Base-by-base conservation (phyloP, 2,888 invertebrate species). In the Cheilosia variabilis region DNA sequence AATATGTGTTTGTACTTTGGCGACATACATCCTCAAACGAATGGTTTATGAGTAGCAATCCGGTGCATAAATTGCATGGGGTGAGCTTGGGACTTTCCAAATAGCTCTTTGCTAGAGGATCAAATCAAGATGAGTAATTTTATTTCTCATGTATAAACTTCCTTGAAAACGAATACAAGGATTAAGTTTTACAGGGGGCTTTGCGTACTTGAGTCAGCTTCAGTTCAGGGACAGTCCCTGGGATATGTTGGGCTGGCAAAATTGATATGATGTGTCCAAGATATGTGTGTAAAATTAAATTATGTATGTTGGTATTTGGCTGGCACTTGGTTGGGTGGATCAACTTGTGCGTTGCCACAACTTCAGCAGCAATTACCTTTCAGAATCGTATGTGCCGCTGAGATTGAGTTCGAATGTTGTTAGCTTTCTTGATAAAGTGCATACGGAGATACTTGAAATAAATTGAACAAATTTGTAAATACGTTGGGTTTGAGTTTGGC, bases 31-130 rank as follows among this genome's bases (percentile, higher is more conserved):
- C 50, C 71, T 71, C 45, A 68, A 31, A 62, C 55, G 31, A 60
- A 83, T 73, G 82, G 72, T 83, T 66, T 83, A 83, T 83, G 78
- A 72, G 78, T 62, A 53, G 47, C 77, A 72, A 72, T 83, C 66
- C 71, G 55, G 55, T 79, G 73, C 79, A 83, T 79, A 79, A 63
- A 79, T 73, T 79, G 68, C 68, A 68, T 63, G 68, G 31, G 55
- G 73, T 73, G 63, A 68, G 62, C 68, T 78, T 83, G 53, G 73
- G 82, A 83, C 65, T 66, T 71, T 43, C 65, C 34, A 50, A 55
- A 52, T 45, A 73, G 55, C 65, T 57, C 65, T 57, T 57, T 53
- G 57, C 63, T 47, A 66, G 77, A 72, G 77, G 65, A 82, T 77
- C 77, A 77, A 77, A 71, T 83, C 65, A 57, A 53, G 68, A 79